A percentile compares a stretch with the other conserved stretches of the same genome.
Conservation (phyloP, 1,140 invertebrate species). For the Micrasema minimum region DNA sequence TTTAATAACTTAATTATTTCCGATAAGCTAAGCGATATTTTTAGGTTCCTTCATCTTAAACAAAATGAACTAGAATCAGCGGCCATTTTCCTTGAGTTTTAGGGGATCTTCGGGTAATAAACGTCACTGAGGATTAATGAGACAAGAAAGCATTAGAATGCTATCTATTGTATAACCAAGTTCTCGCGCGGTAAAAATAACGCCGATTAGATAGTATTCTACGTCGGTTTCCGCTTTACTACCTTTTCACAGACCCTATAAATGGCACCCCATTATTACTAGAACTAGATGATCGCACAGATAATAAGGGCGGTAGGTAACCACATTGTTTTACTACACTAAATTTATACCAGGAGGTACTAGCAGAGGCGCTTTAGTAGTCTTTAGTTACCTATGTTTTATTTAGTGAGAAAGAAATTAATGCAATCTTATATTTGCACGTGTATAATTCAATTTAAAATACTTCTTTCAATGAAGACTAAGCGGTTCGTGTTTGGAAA, state of each 20-base stretch:
- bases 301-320: no score
- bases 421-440: no score
- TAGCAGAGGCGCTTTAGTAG: no score
- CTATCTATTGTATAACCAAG: constrained; percentile 14
- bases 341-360: no score
- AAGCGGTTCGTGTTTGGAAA: no score
- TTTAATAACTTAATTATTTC: constrained; percentile 3
- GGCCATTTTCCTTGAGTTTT: not conserved
- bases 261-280: no score
- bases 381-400: no score
- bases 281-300: no score
- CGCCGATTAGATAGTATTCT: not conserved
- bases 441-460: no score
- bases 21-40: constrained; percentile 16
- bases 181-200: constrained; percentile 4
- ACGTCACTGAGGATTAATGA: constrained; percentile 19
- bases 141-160: constrained; percentile 13
- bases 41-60: not conserved
- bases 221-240: not conserved
- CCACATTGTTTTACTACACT: no score
- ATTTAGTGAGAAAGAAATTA: no score
- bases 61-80: not conserved
- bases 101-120: constrained; percentile 20
- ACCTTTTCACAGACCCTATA: not conserved
- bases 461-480: no score